These are phyloP conservation scores for Phenganax marumi DNA, from an alignment of 92 coral and sea anemone genomes.

Conservation along the genomic window DNA sequence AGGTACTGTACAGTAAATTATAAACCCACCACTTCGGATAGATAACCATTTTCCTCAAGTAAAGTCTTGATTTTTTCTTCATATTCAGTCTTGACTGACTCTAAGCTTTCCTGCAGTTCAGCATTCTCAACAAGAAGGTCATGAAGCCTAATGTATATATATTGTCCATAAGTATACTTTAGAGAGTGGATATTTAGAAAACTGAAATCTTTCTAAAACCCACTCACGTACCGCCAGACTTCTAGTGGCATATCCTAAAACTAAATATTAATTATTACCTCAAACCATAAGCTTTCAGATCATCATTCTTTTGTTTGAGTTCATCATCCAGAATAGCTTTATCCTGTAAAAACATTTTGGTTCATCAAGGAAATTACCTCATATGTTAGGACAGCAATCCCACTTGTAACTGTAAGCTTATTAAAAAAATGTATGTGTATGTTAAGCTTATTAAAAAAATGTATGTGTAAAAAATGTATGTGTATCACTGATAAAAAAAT, in stretches of 20 bases:
- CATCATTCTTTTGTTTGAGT: slow-evolving; percentile 27
- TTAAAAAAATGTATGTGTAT: too few species aligned
- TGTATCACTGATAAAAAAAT: too few species aligned
- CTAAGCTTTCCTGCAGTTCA: slow-evolving; percentile 75
- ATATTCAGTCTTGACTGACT: slow-evolving; percentile 56
- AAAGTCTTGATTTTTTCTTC: slow-evolving; percentile 57
- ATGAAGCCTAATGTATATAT: slow-evolving; percentile 65
- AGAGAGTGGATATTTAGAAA: background rate
- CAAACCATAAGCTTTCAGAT: slow-evolving; percentile 20
- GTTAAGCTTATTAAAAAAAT: too few species aligned
- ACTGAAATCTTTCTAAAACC: background rate
- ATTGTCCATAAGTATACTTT: background rate
- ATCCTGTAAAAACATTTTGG: background rate
- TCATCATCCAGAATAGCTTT: slow-evolving; percentile 5
- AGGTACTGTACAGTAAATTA: background rate
- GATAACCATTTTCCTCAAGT: slow-evolving; percentile 66
- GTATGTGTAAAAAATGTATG: too few species aligned
- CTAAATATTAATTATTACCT: background rate
- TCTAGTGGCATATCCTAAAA: background rate
- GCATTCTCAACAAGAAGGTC: slow-evolving; percentile 88
- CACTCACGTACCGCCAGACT: background rate
- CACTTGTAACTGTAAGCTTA: background rate
- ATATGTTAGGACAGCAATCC: background rate
- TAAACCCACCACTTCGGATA: slow-evolving; percentile 64
- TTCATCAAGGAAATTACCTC: background rate